Base-by-base conservation (phyloP, 2,888 invertebrate genomes). In the Zeuzera pyrina region DNA sequence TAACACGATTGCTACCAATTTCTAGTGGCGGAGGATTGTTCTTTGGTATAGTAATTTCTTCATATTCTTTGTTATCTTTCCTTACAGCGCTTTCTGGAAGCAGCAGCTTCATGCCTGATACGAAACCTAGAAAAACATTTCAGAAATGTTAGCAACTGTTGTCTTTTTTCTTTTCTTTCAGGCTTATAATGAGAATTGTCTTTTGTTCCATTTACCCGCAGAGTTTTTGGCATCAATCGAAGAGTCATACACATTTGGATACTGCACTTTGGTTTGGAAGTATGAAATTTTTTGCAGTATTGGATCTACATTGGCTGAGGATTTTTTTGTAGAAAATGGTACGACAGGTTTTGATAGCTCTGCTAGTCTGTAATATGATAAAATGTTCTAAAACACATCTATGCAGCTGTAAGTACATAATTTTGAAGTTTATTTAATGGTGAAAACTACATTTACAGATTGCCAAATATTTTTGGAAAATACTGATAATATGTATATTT, bases 231-330 rank as follows among this genome's bases (percentile, higher is more conserved):
- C 89, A 35, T 88, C 85, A 27, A 89, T 78, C 42, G 91, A 89
- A 1, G 89, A 88, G 64, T 97, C 97, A 63, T 91, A 97, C 0
- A 97, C 97, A 70, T 91, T 91, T 0, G 97, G 97, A 71, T 90
- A 95, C 12, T 86, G 85, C 41, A 88, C 84, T 59, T 78, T 76
- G 1, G 72, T 72, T 46, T 81, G 78, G 32, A 73, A 73, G 36
- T 78, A 83, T 0, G 83, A 79, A 43, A 81, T 74, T 41, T 67
- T 81, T 34, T 69, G 67, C 19, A 77, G 37, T 7, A 74, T 43
- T 3, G 73, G 69, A 29, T 76, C 74, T 7, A 57, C 47, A 27
- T 74, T 67, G 24, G 47, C 60, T 22, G 64, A 49, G 1, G 59
- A 66, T 40, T 69, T 69, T 27, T 84, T 55, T 30, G 85, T 52